phyloP scores from a whole-genome alignment of 2,797 vertebrate species.

The Philypnodon macrostomus region DNA sequence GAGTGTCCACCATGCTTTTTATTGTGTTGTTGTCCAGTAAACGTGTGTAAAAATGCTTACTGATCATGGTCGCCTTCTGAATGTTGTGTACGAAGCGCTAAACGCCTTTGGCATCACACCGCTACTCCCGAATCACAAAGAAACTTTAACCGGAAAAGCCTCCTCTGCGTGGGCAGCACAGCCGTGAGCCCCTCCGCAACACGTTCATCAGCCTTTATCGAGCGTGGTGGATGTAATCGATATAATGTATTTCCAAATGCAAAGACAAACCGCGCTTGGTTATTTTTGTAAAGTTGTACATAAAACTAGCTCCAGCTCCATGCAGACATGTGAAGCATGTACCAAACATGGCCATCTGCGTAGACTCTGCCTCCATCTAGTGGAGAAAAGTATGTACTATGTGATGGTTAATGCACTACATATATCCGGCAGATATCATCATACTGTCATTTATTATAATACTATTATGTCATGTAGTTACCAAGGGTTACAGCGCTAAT shows the following conservation, averaged over 20 bases:
- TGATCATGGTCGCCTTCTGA: slow-evolving; percentile 50
- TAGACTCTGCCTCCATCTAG: slow-evolving; percentile 45
- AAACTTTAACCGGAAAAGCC: slow-evolving; percentile 76
- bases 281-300: neutral
- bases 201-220: slow-evolving; percentile 1
- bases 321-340: slow-evolving; percentile 5
- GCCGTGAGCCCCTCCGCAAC: slow-evolving; percentile 42
- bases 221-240: too few species aligned
- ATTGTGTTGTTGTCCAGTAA: too few species aligned
- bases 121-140: slow-evolving; percentile 73
- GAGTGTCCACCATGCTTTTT: neutral
- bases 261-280: neutral
- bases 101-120: slow-evolving; percentile 43
- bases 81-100: slow-evolving; percentile 40
- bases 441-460: too few species aligned
- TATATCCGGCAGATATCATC: too few species aligned
- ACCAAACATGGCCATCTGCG: neutral
- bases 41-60: slow-evolving; percentile 39
- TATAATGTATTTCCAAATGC: neutral
- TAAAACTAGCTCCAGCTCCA: too few species aligned
- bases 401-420: too few species aligned
- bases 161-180: slow-evolving; percentile 46
- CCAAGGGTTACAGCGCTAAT: too few species aligned
- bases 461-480: too few species aligned
- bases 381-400: neutral